Evolutionary conservation across 53 echinoderm and acorn worm species (phyloP), one percentile per base, ranked within the genome.

Genomic region (Luidia sarsii): DNA sequence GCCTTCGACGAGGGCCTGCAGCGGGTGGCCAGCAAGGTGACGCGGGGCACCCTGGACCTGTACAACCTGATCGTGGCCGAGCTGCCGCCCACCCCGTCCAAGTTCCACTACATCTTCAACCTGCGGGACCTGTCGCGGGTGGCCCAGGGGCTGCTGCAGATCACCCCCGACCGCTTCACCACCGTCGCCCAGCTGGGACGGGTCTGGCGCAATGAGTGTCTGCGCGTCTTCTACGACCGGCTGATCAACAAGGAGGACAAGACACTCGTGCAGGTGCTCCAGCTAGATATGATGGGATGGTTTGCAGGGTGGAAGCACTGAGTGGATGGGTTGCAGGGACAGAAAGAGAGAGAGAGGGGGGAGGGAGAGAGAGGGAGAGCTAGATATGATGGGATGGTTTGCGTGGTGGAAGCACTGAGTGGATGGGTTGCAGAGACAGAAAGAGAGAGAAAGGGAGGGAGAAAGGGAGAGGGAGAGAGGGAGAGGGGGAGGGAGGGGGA

Each of bases 51-150:
- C 6, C 51, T 87, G 23, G 79, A 82, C 73, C 75, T 90, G 35
- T 89, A 89, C 86, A 86, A 86, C 83, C 41, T 82, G 41, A 94
- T 97, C 62, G 80, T 97, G 18, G 79, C 79, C 15, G 94, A 94
- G 13, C 65, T 97, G 13, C 94, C 99, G 8, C 97, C 97, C 20
- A 97, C 99, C 6, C 99, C 99, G 2, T 97, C 99, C 74, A 94
- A 97, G 85, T 94, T 97, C 71, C 94, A 94, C 71, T 97, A 97
- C 89, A 97, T 97, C 85, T 97, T 97, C 89, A 97, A 97, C 81
- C 75, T 97, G 87, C 62, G 99, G 32, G 94, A 99, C 62, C 71
- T 99, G 65, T 99, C 99, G 3, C 83, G 99, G 2, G 99, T 99
- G 41, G 79, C 87, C 33, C 99, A 99, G 66, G 99, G 94, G 19